These are phyloP conservation scores for Thalpophila matura DNA, from an alignment of 2,888 invertebrate genomes.

Conservation along the genomic window DNA sequence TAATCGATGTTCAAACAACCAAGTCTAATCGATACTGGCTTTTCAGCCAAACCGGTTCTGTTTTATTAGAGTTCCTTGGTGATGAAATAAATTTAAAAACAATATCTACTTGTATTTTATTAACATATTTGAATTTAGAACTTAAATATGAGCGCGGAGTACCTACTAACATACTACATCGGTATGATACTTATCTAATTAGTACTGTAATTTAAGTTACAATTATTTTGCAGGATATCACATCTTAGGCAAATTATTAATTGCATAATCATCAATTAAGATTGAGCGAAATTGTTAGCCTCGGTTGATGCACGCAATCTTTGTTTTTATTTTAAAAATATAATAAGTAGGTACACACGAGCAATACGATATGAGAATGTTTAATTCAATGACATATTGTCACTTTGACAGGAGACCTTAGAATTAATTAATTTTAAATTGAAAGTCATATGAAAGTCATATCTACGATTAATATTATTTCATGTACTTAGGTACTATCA, in stretches of 20 bases:
- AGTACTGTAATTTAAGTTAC: neutral
- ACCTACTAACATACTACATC: no score
- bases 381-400: constrained; percentile 59
- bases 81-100: neutral
- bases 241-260: constrained; percentile 3
- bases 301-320: constrained; percentile 25
- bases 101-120: neutral
- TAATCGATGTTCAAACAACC: constrained; percentile 48
- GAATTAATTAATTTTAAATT: constrained; percentile 57
- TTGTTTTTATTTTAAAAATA: neutral
- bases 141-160: no score
- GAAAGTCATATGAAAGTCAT: constrained; percentile 52
- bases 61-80: constrained; percentile 41
- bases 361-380: constrained; percentile 31
- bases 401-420: constrained; percentile 65
- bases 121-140: no score
- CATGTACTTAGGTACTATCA: constrained; percentile 2
- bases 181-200: no score
- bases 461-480: constrained; percentile 22
- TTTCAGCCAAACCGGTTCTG: constrained; percentile 18
- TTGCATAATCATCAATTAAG: constrained; percentile 1
- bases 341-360: constrained; percentile 13
- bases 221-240: constrained; percentile 7
- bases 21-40: constrained; percentile 32
- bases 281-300: constrained; percentile 9